Base-by-base conservation (phyloP, 2,888 invertebrate genomes). In the Macroteleia sp. region DNA sequence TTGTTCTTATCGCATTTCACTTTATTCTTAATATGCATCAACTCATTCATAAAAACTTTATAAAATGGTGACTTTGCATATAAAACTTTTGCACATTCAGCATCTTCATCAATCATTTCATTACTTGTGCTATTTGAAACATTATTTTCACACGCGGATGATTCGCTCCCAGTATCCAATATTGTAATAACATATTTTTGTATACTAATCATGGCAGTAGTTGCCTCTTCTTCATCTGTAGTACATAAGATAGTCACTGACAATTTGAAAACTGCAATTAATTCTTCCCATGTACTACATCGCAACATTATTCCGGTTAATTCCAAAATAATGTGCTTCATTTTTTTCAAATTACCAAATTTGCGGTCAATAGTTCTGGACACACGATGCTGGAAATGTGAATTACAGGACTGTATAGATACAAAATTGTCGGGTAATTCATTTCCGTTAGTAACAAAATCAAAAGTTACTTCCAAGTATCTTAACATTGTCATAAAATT, bases 381-480 rank as follows among this genome's bases (percentile, higher is more conserved):
- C 1, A 70, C 41, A 1, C 69, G 39, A 25, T 70, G 41, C 22
- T 59, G 57, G 17, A 70, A 52, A 34, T 59, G 69, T 2, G 69
- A 12, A 25, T 16, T 32, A 5, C 32, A 70, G 1, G 25, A 39
- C 5, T 56, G 56, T 1, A 56, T 39, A n/a, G 4, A 25, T 1
- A 56, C 16, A 28, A 56, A 56, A 25, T 28, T 9, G 1, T 14
- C 0, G 0, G 56, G 56, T n/a, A 56, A n/a, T 12, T 16, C 10
- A 6, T 16, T n/a, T 12, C 0, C 12, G 4, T 32, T 17, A 0
- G n/a, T 56, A 14, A 28, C 28, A 56, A 25, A 41, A 10, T 56
- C 22, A 14, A 16, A 39, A 1, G 56, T 56, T 4, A 16, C 6
- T 36, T 14, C 5, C 25, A 56, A n/a, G 8, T 41, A 56, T 16